A percentile compares a stretch with the other conserved stretches of the same genome.
phyloP scores from a whole-genome alignment of 1,140 invertebrate genomes.

The Olivierus martensii region DNA sequence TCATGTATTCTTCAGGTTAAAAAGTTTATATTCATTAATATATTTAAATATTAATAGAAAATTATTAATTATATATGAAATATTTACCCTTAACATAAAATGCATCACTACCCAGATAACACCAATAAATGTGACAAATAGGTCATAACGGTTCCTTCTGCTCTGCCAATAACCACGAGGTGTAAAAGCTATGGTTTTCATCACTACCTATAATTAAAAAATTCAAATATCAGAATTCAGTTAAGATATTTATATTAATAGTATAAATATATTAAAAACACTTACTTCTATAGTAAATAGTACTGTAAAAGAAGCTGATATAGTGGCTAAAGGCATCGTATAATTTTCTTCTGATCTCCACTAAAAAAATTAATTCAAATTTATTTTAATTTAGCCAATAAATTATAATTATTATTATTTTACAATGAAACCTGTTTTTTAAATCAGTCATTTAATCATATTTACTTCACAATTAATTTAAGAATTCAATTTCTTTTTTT shows the following conservation, averaged over 20 bases:
- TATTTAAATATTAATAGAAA: no score
- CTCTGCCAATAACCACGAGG: constrained; percentile 97
- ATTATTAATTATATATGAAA: background rate
- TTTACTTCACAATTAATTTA: no score
- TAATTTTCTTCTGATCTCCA: constrained; percentile 40
- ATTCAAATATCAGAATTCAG: no score
- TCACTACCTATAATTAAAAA: constrained; percentile 57
- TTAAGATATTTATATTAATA: no score
- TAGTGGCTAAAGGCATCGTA: constrained; percentile 65
- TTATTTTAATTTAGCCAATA: no score
- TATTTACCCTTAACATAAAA: constrained; percentile 61
- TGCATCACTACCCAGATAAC: constrained; percentile 95
- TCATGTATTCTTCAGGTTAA: no score
- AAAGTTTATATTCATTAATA: no score
- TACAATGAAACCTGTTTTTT: no score
- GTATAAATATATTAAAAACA: background rate
- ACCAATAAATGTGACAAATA: constrained; percentile 90
- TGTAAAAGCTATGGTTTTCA: constrained; percentile 98
- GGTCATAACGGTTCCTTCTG: constrained; percentile 90
- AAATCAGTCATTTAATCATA: no score
- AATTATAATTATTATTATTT: no score
- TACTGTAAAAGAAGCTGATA: constrained; percentile 61
- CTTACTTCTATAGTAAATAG: constrained; percentile 40
- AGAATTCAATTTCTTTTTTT: no score
- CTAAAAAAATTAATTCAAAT: no score